Evolutionary conservation across 2,888 invertebrate species (phyloP).

Genomic region (Diarsia brunnea): DNA sequence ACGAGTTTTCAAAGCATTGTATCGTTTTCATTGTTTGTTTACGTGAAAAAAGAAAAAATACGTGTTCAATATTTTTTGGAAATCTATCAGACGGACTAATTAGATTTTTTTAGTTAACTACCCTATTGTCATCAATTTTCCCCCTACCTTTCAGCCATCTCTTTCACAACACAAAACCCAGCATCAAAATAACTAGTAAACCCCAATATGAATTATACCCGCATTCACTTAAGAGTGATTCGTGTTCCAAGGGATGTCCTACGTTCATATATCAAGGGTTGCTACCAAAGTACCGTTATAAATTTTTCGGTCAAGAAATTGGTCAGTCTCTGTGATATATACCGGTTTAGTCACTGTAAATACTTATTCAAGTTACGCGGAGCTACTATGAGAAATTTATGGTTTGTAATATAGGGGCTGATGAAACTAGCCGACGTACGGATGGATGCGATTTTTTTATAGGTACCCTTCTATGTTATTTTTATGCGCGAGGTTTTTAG

Average conservation of each 20-base stretch:
- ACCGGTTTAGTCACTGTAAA: slow-evolving; percentile 79
- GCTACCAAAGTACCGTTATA: slow-evolving; percentile 81
- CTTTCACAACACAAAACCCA: background rate
- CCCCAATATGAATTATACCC: slow-evolving; percentile 64
- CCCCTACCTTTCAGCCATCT: background rate
- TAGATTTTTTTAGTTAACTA: too few relatives aligned
- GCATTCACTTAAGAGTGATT: slow-evolving; percentile 65
- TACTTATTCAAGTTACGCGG: slow-evolving; percentile 80
- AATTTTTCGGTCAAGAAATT: slow-evolving; percentile 90
- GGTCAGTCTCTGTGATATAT: slow-evolving; percentile 83
- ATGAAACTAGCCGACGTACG: slow-evolving; percentile 76
- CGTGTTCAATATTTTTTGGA: too few relatives aligned
- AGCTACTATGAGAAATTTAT: slow-evolving; percentile 82
- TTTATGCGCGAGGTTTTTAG: slow-evolving; percentile 63
- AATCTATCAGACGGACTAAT: too few relatives aligned
- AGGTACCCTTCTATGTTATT: slow-evolving; percentile 65
- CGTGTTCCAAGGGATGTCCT: slow-evolving; percentile 71
- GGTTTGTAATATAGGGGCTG: slow-evolving; percentile 84
- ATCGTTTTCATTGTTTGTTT: too few relatives aligned
- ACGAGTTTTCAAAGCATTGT: too few relatives aligned
- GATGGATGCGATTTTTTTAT: slow-evolving; percentile 67
- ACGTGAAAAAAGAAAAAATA: too few relatives aligned
- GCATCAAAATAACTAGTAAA: slow-evolving; percentile 24
- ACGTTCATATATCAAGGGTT: slow-evolving; percentile 77
- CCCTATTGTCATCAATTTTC: background rate